Conservation (phyloP, 2,797 vertebrate genomes). For the Molothrus aeneus region DNA sequence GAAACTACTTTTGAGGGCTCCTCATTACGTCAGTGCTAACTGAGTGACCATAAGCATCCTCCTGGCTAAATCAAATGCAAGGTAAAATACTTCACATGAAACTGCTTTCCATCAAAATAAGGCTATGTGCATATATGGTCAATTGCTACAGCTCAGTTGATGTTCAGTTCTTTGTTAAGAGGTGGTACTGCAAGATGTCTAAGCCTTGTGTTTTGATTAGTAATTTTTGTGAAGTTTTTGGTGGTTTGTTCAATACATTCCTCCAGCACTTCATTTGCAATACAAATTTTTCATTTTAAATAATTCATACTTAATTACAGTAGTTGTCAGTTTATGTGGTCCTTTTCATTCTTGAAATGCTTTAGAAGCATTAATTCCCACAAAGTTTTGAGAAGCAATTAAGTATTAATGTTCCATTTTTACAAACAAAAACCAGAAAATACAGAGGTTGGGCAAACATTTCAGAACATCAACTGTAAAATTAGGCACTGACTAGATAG, state of each 20-base stretch:
- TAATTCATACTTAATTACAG: constrained; percentile 68
- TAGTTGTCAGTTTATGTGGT: constrained; percentile 65
- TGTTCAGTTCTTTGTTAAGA: constrained; percentile 27
- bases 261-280: constrained; percentile 61
- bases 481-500: constrained; percentile 63
- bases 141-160: background rate
- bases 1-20: background rate
- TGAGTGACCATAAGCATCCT: background rate
- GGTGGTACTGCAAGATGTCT: constrained; percentile 28
- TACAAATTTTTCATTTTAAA: constrained; percentile 63
- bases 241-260: constrained; percentile 55
- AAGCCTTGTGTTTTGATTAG: constrained; percentile 49
- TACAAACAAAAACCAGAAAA: constrained; percentile 62
- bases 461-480: constrained; percentile 64
- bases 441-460: constrained; percentile 66
- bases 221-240: constrained; percentile 53
- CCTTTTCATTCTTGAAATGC: constrained; percentile 70
- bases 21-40: background rate
- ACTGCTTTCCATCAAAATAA: background rate
- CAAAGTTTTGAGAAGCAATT: constrained; percentile 69
- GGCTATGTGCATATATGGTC: background rate
- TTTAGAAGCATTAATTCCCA: constrained; percentile 67
- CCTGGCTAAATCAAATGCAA: background rate
- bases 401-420: constrained; percentile 67
- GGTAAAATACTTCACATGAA: background rate